Base-by-base conservation (phyloP, 2,888 invertebrate species). In the Peribatodes rhomboidaria region DNA sequence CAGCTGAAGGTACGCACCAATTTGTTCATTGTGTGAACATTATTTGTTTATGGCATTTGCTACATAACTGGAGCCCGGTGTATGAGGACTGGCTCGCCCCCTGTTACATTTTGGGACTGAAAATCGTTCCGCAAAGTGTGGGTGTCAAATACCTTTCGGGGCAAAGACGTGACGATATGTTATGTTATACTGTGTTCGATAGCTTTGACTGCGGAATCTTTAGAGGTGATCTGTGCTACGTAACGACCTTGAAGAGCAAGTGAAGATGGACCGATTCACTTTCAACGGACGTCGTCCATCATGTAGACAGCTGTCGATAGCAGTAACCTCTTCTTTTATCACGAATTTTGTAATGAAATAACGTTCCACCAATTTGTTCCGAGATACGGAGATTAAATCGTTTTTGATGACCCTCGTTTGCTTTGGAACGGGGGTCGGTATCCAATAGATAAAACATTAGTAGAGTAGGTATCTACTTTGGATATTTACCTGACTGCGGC, bases 281-380 rank as follows among this genome's bases (percentile, higher is more conserved):
- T 73, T 72, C 70, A 70, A 77, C 71, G 61, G 54, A 75, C 77
- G 74, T 82, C 84, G 79, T 88, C 79, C 79, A 87, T 89, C 87
- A 89, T 82, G 75, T 73, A 76, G 85, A 84, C 85, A 86, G 84
- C 84, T 88, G 88, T 80, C 89, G 87, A 87, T 87, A 86, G 78
- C 87, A 87, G 77, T 82, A 81, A 82, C 83, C 81, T 87, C 82
- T 81, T 82, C 82, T 80, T 81, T 78, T 79, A 73, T 81, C 81
- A 81, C 68, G 77, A 81, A 84, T 85, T 77, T 78, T 76, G 73
- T 74, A 75, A 73, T 70, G 59, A 69, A 62, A 73, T 69, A 71
- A 68, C 67, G 70, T 50, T 57, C 53, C 63, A 57, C 56, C 68
- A 73, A 72, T 74, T 72, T 73, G 62, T 63, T 71, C 53, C 56